These are phyloP conservation scores for Pachycephala philippinensis DNA, from an alignment of 2,113 vertebrate species.

Conservation along the genomic window DNA sequence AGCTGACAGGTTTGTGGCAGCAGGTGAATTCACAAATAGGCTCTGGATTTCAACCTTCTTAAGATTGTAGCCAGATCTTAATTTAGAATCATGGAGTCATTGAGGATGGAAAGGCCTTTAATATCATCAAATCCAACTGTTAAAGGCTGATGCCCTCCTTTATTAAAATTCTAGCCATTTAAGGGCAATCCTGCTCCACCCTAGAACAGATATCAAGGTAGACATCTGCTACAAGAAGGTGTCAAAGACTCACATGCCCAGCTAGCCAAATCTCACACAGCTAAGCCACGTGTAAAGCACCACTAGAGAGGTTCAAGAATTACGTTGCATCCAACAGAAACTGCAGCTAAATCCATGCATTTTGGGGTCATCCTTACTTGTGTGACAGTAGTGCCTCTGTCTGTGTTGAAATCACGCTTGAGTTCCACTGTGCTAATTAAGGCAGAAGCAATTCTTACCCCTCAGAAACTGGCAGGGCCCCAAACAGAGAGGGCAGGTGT, in stretches of 20 bases:
- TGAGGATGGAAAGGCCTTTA: neutral
- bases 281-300: neutral
- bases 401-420: neutral
- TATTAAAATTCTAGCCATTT: neutral
- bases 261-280: neutral
- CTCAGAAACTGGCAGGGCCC: neutral
- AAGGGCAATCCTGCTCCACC: neutral
- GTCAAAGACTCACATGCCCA: neutral
- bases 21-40: neutral
- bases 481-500: neutral
- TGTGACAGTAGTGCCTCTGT: neutral
- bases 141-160: neutral
- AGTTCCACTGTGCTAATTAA: neutral
- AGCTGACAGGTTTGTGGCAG: neutral
- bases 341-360: neutral
- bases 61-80: neutral
- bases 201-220: neutral
- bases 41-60: neutral
- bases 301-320: neutral
- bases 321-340: neutral
- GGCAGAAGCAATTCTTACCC: neutral
- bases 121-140: neutral
- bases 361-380: neutral
- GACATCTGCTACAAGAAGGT: neutral
- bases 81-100: neutral